phyloP scores from a whole-genome alignment of 2,797 vertebrate genomes.

The Oreonectes daqikongensis region DNA sequence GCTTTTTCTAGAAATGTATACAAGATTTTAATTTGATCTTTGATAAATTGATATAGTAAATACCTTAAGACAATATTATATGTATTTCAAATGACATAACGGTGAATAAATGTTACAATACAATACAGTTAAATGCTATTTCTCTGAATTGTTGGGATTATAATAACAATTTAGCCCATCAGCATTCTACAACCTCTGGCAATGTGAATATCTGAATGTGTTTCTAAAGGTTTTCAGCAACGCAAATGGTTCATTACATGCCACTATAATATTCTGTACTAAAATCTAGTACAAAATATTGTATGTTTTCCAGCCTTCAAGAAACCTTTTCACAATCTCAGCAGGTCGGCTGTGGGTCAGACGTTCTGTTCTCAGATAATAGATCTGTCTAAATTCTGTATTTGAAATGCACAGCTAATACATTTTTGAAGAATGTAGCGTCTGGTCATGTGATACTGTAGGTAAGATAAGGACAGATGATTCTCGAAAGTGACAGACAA shows the following conservation, averaged over 20 bases:
- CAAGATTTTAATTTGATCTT: background rate
- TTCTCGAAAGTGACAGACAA: conserved; percentile 20
- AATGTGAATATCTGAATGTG: background rate
- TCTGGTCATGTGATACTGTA: conserved; percentile 25
- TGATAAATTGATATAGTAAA: too few species aligned
- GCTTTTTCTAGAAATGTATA: too few species aligned
- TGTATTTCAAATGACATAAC: too few species aligned
- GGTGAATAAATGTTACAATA: too few species aligned
- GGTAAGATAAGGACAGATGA: conserved; percentile 1
- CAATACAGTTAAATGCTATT: too few species aligned
- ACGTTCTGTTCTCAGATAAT: conserved; percentile 1
- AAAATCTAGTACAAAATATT: background rate
- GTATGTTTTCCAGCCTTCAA: background rate
- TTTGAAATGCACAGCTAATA: conserved; percentile 28
- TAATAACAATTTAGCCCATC: background rate
- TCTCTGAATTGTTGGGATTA: too few species aligned
- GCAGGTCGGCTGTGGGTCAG: conserved; percentile 4
- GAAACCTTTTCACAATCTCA: background rate
- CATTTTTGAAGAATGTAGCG: conserved; percentile 1
- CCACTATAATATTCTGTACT: background rate
- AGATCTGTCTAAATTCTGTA: conserved; percentile 15
- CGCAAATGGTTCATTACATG: conserved; percentile 5
- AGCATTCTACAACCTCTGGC: background rate
- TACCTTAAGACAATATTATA: too few species aligned
- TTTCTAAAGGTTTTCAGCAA: background rate